Evolutionary conservation across 1,140 invertebrate genomes (phyloP).

Genomic region (Arion vulgaris): DNA sequence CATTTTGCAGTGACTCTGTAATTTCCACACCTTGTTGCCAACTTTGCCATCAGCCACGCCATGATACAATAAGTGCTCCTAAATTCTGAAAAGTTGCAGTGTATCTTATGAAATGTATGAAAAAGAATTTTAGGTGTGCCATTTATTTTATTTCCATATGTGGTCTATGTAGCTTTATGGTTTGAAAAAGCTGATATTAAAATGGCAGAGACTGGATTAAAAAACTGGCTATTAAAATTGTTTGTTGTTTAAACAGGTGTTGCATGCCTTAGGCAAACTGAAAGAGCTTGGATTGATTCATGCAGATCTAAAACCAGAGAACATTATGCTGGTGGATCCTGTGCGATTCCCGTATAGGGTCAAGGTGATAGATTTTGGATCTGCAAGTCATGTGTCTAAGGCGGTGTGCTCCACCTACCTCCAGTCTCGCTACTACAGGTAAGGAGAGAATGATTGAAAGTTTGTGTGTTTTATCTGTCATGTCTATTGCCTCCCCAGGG

Average conservation of each 20-base stretch:
- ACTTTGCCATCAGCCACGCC: no score
- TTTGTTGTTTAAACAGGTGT: constrained; percentile 75
- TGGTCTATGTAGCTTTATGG: no score
- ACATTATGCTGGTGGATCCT: constrained; percentile 99
- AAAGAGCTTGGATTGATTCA: constrained; percentile 99
- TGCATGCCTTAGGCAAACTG: constrained; percentile 97
- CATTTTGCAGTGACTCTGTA: no score
- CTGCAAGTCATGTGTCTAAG: constrained; percentile 98
- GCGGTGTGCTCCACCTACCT: constrained; percentile 99
- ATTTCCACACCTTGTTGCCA: no score
- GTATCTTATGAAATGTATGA: no score
- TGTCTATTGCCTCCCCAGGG: no score
- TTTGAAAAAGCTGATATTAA: no score
- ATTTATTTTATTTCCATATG: no score
- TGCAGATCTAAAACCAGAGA: constrained; percentile 99
- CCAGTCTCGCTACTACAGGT: constrained; percentile 97
- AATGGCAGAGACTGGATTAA: not conserved
- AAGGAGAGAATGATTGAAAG: constrained; percentile 18
- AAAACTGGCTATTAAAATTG: not conserved
- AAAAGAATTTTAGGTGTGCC: no score
- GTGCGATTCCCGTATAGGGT: constrained; percentile 93
- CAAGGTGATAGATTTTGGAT: constrained; percentile 99
- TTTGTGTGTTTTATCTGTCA: not conserved
- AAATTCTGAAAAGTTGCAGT: no score
- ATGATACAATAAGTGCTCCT: no score